Evolutionary conservation across 2,888 invertebrate species (phyloP), one percentile per base, ranked within the genome.

Genomic region (Gari tellinella): DNA sequence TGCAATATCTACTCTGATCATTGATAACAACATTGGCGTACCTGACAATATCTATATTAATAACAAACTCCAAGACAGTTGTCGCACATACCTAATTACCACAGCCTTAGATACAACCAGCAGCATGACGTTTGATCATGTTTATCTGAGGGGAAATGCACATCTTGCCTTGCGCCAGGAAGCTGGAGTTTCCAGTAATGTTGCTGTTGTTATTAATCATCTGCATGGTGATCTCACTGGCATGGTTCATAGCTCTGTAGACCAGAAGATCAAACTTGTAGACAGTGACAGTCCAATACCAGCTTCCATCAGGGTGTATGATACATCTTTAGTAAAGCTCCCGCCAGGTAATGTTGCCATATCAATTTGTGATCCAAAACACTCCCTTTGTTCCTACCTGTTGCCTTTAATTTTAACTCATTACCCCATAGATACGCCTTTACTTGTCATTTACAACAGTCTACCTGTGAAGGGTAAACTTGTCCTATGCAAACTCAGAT

Each of bases 201-300:
- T 84, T 1, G 72, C 60, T 2, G 76, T 87, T 15, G 62, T 58
- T 2, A 73, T 38, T 88, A 8, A 87, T 87, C 53, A 75, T n/a
- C n/a, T n/a, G n/a, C n/a, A n/a, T n/a, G n/a, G n/a, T n/a, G n/a
- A n/a, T n/a, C n/a, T n/a, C n/a, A n/a, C n/a, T n/a, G n/a, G n/a
- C n/a, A n/a, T n/a, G n/a, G n/a, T n/a, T n/a, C n/a, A n/a, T n/a
- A n/a, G 81, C 4, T 78, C 82, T 8, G 63, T 53, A 8, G 78
- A 79, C 25, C 82, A 83, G 69, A 63, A 70, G 19, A 67, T 86
- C 12, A 60, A 53, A 1, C 53, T 87, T 2, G 49, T 62, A 10
- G 67, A 79, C 57, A 80, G 84, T 67, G 81, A 80, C 17, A 75
- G 70, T 52, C 87, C 87, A 0, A 82, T 88, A 55, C 87, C 88